Conservation (phyloP, 2,113 vertebrate genomes). For the Lampris incognitus region DNA sequence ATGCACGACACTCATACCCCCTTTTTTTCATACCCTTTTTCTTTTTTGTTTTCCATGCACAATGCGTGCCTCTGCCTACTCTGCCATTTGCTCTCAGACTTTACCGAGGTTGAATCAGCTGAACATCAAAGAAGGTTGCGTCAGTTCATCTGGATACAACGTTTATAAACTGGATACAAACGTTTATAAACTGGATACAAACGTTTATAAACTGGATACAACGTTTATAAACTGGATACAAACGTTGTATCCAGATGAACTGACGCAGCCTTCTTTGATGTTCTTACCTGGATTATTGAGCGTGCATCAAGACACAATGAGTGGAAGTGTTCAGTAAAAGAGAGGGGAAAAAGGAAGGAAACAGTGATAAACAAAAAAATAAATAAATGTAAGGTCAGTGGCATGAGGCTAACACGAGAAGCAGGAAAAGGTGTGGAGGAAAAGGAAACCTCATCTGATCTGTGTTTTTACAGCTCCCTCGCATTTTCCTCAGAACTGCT, state of each 20-base stretch:
- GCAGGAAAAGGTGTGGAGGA: slow-evolving; percentile 25
- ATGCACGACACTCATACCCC: slow-evolving; percentile 26
- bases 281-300: too few relatives aligned
- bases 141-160: too few relatives aligned
- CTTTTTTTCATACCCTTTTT: slow-evolving; percentile 12
- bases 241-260: too few relatives aligned
- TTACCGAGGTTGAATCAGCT: slow-evolving; percentile 52
- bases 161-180: too few relatives aligned
- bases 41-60: background rate
- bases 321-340: background rate
- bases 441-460: slow-evolving; percentile 47
- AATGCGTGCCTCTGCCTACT: background rate
- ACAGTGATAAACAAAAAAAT: background rate
- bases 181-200: too few relatives aligned
- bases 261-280: too few relatives aligned
- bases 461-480: slow-evolving; percentile 42
- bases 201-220: too few relatives aligned
- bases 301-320: background rate
- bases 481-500: slow-evolving; percentile 53
- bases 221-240: too few relatives aligned
- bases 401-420: background rate
- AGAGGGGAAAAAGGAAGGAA: background rate
- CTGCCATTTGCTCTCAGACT: slow-evolving; percentile 20
- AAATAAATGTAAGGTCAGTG: slow-evolving; percentile 20
- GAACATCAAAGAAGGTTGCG: too few relatives aligned